Evolutionary conservation across 1,140 invertebrate genomes (phyloP).

Genomic region (Drosophila quadrilineata): DNA sequence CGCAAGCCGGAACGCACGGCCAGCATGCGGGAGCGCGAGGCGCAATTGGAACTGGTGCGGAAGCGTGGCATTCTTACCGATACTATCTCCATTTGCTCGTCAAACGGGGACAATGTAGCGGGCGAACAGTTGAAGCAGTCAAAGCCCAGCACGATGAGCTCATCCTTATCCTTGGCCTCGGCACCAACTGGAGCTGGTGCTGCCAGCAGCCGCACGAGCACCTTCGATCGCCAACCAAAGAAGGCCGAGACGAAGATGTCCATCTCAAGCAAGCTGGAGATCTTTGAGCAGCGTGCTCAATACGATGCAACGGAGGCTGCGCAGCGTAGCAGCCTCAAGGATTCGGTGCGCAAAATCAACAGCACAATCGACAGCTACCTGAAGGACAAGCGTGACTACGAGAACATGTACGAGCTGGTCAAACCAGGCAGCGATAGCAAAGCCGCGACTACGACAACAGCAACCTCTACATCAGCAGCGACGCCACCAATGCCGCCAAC

Average conservation of each 20-base stretch:
- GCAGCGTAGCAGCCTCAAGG: conserved; percentile 75
- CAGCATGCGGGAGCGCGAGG: conserved; percentile 89
- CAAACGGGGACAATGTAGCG: conserved; percentile 79
- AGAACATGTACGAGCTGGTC: conserved; percentile 80
- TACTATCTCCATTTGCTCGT: conserved; percentile 81
- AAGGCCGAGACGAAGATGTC: conserved; percentile 67
- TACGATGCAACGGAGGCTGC: conserved; percentile 46
- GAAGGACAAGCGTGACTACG: conserved; percentile 80
- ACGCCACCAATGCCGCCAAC: conserved; percentile 64
- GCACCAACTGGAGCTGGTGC: conserved; percentile 12
- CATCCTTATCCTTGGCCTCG: not conserved
- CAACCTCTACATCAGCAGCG: conserved; percentile 32
- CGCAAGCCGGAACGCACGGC: conserved; percentile 91
- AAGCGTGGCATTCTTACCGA: conserved; percentile 80
- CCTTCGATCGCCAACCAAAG: conserved; percentile 62
- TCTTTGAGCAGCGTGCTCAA: conserved; percentile 66
- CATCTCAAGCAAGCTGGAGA: conserved; percentile 76
- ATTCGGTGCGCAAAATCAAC: conserved; percentile 80
- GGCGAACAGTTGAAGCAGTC: conserved; percentile 54
- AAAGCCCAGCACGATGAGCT: not conserved
- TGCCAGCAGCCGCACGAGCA: conserved; percentile 64
- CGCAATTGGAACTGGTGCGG: conserved; percentile 84
- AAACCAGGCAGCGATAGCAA: conserved; percentile 53
- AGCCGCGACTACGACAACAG: conserved; percentile 4
- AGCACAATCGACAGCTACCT: conserved; percentile 80